phyloP scores from a whole-genome alignment of 2,888 invertebrate genomes.

The Eurytoma californica region DNA sequence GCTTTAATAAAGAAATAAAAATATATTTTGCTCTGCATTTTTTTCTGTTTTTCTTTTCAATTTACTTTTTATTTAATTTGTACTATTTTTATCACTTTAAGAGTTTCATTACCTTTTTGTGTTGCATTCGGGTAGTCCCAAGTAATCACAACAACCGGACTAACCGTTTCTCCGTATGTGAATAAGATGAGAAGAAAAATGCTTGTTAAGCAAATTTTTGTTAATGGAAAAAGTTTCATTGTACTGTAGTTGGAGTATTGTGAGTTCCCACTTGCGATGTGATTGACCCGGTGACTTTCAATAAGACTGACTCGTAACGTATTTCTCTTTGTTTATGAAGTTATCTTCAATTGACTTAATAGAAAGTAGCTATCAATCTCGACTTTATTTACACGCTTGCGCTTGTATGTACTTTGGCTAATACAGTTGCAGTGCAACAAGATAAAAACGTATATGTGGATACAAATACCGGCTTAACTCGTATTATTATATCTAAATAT shows the following conservation, averaged over 20 bases:
- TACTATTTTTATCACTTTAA: neutral
- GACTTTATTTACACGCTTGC: too few species aligned
- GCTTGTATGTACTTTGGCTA: too few species aligned
- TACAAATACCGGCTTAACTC: too few species aligned
- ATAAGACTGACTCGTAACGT: conserved; percentile 12
- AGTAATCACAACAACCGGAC: conserved; percentile 51
- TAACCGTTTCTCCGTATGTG: neutral
- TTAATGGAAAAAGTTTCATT: conserved; percentile 29
- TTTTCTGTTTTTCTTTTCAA: neutral
- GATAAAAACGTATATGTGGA: too few species aligned
- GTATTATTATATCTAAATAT: too few species aligned
- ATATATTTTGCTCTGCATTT: conserved; percentile 48
- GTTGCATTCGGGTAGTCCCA: conserved; percentile 56
- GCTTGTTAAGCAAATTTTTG: conserved; percentile 1
- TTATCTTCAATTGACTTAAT: conserved; percentile 12
- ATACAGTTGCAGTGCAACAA: too few species aligned
- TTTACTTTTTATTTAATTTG: too few species aligned
- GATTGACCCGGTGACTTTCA: conserved; percentile 18
- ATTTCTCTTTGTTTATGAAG: neutral
- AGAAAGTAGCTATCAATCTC: neutral
- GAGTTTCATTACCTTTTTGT: conserved; percentile 47
- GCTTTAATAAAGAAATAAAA: conserved; percentile 77
- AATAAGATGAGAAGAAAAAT: conserved; percentile 1
- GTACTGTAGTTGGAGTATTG: too few species aligned
- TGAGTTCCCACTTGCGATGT: neutral